Evolutionary conservation across 2,797 vertebrate species (phyloP).

Genomic region (Hyperoplus immaculatus): DNA sequence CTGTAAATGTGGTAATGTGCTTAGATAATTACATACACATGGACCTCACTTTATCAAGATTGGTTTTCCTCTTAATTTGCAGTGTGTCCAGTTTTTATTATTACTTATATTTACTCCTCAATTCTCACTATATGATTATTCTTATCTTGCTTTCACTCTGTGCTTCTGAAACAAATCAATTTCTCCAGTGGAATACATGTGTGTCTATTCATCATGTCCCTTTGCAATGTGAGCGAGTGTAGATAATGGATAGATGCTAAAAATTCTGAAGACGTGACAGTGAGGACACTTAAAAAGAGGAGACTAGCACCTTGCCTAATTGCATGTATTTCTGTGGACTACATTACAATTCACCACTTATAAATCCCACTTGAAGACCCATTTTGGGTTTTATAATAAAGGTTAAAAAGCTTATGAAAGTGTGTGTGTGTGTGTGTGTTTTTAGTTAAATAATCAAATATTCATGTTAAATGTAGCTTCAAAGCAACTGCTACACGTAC

Average conservation of each 20-base stretch:
- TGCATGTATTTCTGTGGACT: neutral
- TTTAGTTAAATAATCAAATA: neutral
- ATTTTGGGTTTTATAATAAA: neutral
- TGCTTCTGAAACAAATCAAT: constrained; percentile 8
- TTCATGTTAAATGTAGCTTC: constrained; percentile 10
- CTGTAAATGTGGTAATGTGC: neutral
- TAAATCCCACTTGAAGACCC: neutral
- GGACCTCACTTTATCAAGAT: neutral
- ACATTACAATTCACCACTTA: neutral
- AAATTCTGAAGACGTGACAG: neutral
- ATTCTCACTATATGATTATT: neutral
- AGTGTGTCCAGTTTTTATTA: neutral
- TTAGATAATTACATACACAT: neutral
- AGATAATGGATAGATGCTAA: constrained; percentile 14
- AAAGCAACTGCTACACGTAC: constrained; percentile 20
- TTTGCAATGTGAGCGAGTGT: neutral
- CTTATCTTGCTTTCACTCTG: neutral
- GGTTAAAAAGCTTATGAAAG: neutral
- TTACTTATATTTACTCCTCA: neutral
- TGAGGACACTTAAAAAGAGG: neutral
- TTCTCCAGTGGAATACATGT: neutral
- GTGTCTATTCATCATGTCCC: constrained; percentile 7
- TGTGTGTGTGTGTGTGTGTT: neutral
- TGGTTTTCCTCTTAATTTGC: neutral
- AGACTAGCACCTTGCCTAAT: neutral